These are phyloP conservation scores for Drosophila azteca DNA, from an alignment of 1,140 invertebrate species.

Conservation along the genomic window DNA sequence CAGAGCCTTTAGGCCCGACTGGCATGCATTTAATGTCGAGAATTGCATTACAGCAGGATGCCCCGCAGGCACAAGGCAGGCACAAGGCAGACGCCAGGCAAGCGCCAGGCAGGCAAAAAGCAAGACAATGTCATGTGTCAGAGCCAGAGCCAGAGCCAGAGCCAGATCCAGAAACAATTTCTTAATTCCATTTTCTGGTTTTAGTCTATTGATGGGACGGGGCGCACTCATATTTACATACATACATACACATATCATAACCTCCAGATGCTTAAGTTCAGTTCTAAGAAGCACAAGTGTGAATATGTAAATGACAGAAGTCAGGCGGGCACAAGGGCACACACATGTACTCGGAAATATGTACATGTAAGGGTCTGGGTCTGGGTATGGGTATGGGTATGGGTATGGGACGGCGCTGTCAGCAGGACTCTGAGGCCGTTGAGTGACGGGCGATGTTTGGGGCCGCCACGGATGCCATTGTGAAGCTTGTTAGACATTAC, in stretches of 20 bases:
- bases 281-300: slow-evolving; percentile 41
- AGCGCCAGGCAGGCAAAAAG: slow-evolving; percentile 13
- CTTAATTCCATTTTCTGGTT: neutral
- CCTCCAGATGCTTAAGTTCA: slow-evolving; percentile 26
- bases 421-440: slow-evolving; percentile 52
- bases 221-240: neutral
- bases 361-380: too few species aligned
- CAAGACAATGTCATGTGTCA: slow-evolving; percentile 22
- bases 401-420: slow-evolving; percentile 17
- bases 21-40: slow-evolving; percentile 32
- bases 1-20: slow-evolving; percentile 16
- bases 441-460: slow-evolving; percentile 65
- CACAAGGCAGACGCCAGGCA: neutral
- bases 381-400: neutral
- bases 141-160: neutral
- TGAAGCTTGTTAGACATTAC: slow-evolving; percentile 80
- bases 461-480: slow-evolving; percentile 34
- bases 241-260: neutral
- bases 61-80: too few species aligned
- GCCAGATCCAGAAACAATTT: slow-evolving; percentile 3
- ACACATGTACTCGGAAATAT: neutral
- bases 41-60: slow-evolving; percentile 6
- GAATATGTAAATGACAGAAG: slow-evolving; percentile 65
- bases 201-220: neutral
- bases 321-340: slow-evolving; percentile 12